Evolutionary conservation across 2,888 invertebrate species (phyloP), one percentile per base, ranked within the genome.

Genomic region (Agrotis puta): DNA sequence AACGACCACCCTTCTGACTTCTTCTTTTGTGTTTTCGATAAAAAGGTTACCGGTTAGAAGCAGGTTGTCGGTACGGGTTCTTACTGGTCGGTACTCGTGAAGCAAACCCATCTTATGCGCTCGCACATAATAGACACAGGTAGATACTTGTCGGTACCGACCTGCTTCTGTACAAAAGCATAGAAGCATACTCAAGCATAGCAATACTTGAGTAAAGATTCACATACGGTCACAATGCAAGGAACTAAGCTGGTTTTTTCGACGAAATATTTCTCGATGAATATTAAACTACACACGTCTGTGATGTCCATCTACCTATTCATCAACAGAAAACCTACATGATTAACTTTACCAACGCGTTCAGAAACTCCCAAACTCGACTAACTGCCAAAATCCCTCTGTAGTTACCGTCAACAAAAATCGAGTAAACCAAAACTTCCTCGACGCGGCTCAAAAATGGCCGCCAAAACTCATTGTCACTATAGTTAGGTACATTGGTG

Each of bases 401-500:
- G 24, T 20, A 56, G 33, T 11, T 33, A 20, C 57, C 48, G 39
- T 24, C 58, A 61, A 65, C 77, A 77, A 81, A 81, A 76, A 81
- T 81, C 67, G 54, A 81, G 64, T 61, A 72, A 53, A 39, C 2
- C 20, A 9, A 74, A 81, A 70, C 65, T 70, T 72, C 59, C 48
- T 72, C 62, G 54, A 20, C 65, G 39, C 27, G 71, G 68, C 57
- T 82, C 73, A 74, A 84, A 83, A 84, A 84, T 84, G 80, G 85
- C 83, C 27, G 56, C 73, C 64, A 20, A 72, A 68, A 77, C 65
- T 85, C 79, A 83, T 84, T 83, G 79, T 81, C 84, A 76, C 79
- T 85, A 67, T 82, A 85, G 76, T 74, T 82, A 79, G 83, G 68
- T 73, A 77, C 70, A 69, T 77, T 64, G 75, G 86, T 87, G 88